Conservation (phyloP, 2,888 invertebrate genomes). For the Ditula angustiorana region DNA sequence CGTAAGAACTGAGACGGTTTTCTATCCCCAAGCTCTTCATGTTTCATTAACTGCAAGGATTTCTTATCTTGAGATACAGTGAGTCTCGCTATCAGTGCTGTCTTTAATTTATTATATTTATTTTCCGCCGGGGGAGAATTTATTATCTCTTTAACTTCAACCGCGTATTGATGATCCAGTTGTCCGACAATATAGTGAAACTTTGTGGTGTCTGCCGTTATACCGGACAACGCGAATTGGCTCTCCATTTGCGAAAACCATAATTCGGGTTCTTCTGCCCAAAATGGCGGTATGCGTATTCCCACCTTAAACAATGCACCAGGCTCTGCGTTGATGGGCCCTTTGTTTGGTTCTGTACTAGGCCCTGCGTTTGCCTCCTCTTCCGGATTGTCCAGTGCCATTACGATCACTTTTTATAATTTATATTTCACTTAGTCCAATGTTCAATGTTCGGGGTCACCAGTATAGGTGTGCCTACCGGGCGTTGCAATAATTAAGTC, state of each 20-base stretch:
- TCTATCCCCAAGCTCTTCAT: conserved; percentile 42
- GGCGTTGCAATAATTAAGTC: too few relatives aligned
- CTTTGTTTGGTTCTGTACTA: too few relatives aligned
- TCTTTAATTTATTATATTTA: conserved; percentile 41
- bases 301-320: neutral
- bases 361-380: too few relatives aligned
- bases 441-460: too few relatives aligned
- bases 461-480: too few relatives aligned
- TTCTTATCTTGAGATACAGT: conserved; percentile 42
- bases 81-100: conserved; percentile 40
- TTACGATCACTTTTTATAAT: too few relatives aligned
- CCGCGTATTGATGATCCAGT: conserved; percentile 41
- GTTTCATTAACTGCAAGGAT: conserved; percentile 38
- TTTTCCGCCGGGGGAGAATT: conserved; percentile 39
- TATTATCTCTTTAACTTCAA: conserved; percentile 46
- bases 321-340: too few relatives aligned
- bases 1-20: conserved; percentile 43
- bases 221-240: neutral
- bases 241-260: conserved; percentile 1
- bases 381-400: too few relatives aligned
- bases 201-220: neutral
- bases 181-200: conserved; percentile 35
- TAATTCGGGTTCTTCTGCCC: neutral
- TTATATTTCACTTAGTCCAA: too few relatives aligned
- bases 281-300: neutral